Base-by-base conservation (phyloP, 2,888 invertebrate genomes). In the Tetramorium bicarinatum region DNA sequence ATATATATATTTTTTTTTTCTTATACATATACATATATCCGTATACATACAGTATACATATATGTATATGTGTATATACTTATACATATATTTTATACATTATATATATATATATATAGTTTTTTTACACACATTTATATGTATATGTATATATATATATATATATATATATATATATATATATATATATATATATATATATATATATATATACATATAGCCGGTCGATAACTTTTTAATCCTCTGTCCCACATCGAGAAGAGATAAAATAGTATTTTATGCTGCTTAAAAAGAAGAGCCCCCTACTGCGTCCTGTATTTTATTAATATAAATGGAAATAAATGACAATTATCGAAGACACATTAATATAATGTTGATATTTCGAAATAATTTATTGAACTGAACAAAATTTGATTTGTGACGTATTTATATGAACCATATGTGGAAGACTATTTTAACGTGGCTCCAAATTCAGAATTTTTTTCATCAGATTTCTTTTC, bases 211-310 rank as follows among this genome's bases (percentile, higher is more conserved):
- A 34, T 34, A 71, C 54, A 71, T 52, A 71, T 52, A n/a, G 87
- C 90, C 88, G 87, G 88, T 91, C 87, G 86, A 87, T 86, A 80
- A 81, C 83, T 87, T 81, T 85, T 86, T 87, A 88, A 89, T 87
- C 81, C 83, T 89, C 88, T 85, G 74, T 67, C 69, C 67, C 62
- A 83, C 72, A 82, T 79, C 72, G 74, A 79, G 62, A 86, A 61
- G 83, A 83, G 80, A 82, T 80, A 72, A 76, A 76, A 85, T 56
- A 67, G 61, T 61, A 56, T 77, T 34, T 72, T 54, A 66, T 61
- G 47, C 29, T 52, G 21, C 38, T n/a, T 61, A 34, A 77, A 64
- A 62, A 38, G 67, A 71, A 64, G 49, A 15, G 69, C 44, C 21
- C 13, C 0, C 47, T 72, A 44, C 18, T 38, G 34, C 47, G 47